Conservation (phyloP, 1,140 invertebrate genomes). For the Hermetia illucens region DNA sequence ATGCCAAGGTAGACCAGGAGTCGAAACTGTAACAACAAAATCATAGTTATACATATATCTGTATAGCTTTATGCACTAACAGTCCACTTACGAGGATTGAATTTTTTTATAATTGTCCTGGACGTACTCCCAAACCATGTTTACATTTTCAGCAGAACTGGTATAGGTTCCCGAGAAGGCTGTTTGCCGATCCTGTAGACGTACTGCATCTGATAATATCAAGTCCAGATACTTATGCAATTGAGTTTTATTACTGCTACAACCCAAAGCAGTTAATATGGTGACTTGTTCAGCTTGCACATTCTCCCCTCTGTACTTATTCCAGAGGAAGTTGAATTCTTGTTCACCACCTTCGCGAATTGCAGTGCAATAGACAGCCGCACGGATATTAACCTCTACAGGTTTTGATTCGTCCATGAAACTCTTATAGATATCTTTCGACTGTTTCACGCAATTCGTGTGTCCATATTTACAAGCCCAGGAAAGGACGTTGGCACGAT, state of each 20-base stretch:
- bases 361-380: constrained; percentile 41
- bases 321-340: constrained; percentile 38
- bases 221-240: constrained; percentile 22
- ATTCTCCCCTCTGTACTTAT: constrained; percentile 31
- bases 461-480: constrained; percentile 37
- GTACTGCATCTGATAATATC: constrained; percentile 23
- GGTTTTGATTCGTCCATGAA: constrained; percentile 7
- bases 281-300: constrained; percentile 38
- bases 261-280: constrained; percentile 42
- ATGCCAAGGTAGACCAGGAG: constrained; percentile 28
- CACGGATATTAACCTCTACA: constrained; percentile 37
- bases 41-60: constrained; percentile 1
- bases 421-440: constrained; percentile 17
- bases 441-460: constrained; percentile 30
- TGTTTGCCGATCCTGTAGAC: constrained; percentile 26
- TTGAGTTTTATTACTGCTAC: constrained; percentile 33
- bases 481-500: constrained; percentile 28
- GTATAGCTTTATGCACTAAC: background rate
- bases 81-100: constrained; percentile 30
- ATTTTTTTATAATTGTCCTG: constrained; percentile 23
- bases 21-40: constrained; percentile 17
- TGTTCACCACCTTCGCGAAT: constrained; percentile 31
- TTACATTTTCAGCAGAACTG: constrained; percentile 30
- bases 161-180: constrained; percentile 30
- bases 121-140: constrained; percentile 34